phyloP scores from a whole-genome alignment of 1,140 invertebrate genomes.

The Daktulosphaira vitifoliae region DNA sequence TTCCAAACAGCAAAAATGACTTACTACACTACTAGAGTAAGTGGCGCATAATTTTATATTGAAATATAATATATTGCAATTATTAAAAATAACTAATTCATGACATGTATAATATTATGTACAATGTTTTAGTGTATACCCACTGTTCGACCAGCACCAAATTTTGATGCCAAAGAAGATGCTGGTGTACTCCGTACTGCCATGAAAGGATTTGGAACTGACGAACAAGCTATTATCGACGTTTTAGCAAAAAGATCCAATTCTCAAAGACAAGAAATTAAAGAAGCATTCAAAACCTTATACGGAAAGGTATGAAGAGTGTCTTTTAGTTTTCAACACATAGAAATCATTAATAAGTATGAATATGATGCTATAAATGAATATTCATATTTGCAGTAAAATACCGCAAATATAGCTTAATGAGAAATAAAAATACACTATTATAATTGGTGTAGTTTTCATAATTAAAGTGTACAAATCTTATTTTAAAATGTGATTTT shows the following conservation, averaged over 20 bases:
- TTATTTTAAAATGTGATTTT: too few relatives aligned
- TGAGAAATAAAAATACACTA: too few relatives aligned
- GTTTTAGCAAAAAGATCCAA: conserved; percentile 61
- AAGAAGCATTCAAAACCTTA: conserved; percentile 66
- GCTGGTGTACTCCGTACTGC: conserved; percentile 66
- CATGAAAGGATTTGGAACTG: conserved; percentile 75
- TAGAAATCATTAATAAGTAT: not conserved
- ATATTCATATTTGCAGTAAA: too few relatives aligned
- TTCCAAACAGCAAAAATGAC: not conserved
- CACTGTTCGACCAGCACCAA: conserved; percentile 55
- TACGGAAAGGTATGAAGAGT: conserved; percentile 66
- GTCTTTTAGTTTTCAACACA: not conserved
- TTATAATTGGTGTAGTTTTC: too few relatives aligned
- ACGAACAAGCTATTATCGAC: conserved; percentile 72
- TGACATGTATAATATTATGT: too few relatives aligned
- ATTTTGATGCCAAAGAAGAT: conserved; percentile 63
- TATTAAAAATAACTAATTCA: too few relatives aligned
- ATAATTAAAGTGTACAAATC: too few relatives aligned
- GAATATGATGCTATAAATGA: not conserved
- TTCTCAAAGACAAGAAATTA: conserved; percentile 63
- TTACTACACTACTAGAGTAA: conserved; percentile 24
- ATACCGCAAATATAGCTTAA: too few relatives aligned
- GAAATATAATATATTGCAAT: too few relatives aligned
- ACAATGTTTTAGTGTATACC: conserved; percentile 59
- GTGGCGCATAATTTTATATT: conserved; percentile 39